Base-by-base conservation (phyloP, 2,797 vertebrate species). In the Atherinosoma microstoma region DNA sequence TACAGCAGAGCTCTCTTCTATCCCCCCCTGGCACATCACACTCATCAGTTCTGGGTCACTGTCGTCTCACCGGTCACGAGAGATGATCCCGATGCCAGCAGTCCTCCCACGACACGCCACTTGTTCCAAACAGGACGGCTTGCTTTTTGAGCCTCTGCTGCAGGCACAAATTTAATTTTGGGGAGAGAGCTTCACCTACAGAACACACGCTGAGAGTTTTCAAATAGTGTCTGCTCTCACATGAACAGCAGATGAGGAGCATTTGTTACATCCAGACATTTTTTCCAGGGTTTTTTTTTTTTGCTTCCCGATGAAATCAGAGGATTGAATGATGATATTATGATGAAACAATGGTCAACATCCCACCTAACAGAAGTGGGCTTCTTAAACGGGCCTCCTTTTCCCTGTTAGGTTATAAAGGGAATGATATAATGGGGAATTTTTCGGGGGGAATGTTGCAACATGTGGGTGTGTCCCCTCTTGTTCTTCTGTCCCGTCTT, bases 381-480 rank as follows among this genome's bases (percentile, higher is more conserved):
- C 51, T 24, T 67, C 34, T 45, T 16, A 75, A 58, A 45, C 16
- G 34, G 70, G 65, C 66, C 61, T 51, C 58, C 29, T 57, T 59
- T 29, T 9, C 32, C 58, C 65, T 35, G 40, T 84, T 82, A 70
- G 70, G 64, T 81, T 79, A 84, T 67, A 2, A 53, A 77, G 74
- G 72, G 62, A 27, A 79, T 93, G 88, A 93, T 79, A 80, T 91
- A 88, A 92, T 68, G 85, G 91, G 84, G 54, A 57, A 80, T 90
- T 89, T 88, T 89, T 88, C 59, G 56, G 47, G 47, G 60, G 64
- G 81, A 77, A 68, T 57, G 36, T 34, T 53, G 56, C 76, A 73
- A 75, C 29, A 57, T 74, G n/a, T 71, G 78, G 38, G 64, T 68
- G 75, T 18, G 9, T 29, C 38, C 34, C 24, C 22, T 62, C 77